A percentile compares a stretch with the other conserved stretches of the same genome.
Evolutionary conservation across 53 echinoderm and acorn worm genomes (phyloP).

Genomic region (Glandiceps talaboti): DNA sequence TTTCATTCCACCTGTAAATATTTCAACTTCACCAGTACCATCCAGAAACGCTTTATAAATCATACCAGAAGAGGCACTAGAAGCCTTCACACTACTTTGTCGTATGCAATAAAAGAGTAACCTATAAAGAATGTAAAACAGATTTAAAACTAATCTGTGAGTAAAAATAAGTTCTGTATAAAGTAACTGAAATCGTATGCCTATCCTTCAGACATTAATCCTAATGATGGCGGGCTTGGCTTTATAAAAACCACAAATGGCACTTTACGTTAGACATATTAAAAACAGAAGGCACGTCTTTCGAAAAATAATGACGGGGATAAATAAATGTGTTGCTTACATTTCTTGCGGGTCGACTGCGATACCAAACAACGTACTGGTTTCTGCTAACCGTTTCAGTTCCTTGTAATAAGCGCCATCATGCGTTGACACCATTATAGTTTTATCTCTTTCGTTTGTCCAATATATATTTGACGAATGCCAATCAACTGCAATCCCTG

Average conservation of each 20-base stretch:
- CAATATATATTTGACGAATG: constrained; percentile 74
- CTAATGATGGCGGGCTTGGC: no score
- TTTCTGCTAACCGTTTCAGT: not conserved
- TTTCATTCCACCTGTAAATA: not conserved
- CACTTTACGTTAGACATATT: no score
- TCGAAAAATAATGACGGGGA: no score
- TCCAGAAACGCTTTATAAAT: not conserved
- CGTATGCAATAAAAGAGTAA: not conserved
- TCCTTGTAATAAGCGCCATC: not conserved
- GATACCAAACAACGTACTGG: not conserved
- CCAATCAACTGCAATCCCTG: constrained; percentile 96
- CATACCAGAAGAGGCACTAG: not conserved
- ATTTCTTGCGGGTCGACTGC: not conserved
- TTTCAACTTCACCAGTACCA: not conserved
- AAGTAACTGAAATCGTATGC: no score
- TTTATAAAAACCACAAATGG: no score
- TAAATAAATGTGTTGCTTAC: no score
- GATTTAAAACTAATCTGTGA: no score
- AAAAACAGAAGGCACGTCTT: no score
- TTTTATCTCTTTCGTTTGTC: constrained; percentile 27
- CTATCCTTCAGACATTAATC: no score
- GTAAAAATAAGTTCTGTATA: no score
- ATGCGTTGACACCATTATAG: not conserved
- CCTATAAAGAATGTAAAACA: not conserved
- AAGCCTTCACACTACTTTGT: not conserved